Percentiles rank a stretch among this genome's conserved stretches.
These are phyloP conservation scores for Hippoglossus hippoglossus DNA, from an alignment of 2,797 vertebrate species.

Conservation along the genomic window DNA sequence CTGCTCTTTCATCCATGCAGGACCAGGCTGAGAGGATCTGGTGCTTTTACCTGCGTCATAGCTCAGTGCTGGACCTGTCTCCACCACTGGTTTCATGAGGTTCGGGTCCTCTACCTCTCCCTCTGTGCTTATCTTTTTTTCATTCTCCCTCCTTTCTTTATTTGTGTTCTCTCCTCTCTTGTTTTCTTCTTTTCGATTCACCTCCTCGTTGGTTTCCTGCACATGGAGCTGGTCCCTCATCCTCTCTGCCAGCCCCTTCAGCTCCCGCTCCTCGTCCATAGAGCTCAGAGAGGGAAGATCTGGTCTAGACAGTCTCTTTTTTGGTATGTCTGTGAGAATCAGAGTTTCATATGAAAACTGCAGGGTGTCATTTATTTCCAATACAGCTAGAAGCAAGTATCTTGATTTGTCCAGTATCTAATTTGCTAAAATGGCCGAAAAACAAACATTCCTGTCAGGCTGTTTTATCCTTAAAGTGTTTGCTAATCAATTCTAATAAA, in stretches of 20 bases:
- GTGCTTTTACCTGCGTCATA: neutral
- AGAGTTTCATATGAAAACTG: neutral
- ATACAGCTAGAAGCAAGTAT: neutral
- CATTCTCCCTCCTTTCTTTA: neutral
- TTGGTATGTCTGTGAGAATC: conserved; percentile 22
- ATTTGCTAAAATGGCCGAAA: too few species aligned
- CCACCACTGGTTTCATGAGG: conserved; percentile 72
- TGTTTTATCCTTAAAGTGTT: too few species aligned
- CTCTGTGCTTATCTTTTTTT: conserved; percentile 37
- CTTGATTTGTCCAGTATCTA: too few species aligned
- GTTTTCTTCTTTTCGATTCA: neutral
- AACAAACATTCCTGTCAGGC: too few species aligned
- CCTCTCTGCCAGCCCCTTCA: conserved; percentile 53
- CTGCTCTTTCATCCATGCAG: conserved; percentile 8
- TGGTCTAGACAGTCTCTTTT: neutral
- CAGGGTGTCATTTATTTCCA: neutral
- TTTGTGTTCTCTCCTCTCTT: neutral
- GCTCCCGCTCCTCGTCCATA: conserved; percentile 25
- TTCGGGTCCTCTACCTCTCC: neutral
- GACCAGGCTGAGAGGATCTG: conserved; percentile 2
- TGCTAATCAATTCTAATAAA: too few species aligned
- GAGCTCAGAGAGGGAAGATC: conserved; percentile 14
- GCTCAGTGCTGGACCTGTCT: conserved; percentile 48
- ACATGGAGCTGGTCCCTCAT: conserved; percentile 67
- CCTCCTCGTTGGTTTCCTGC: conserved; percentile 37